Conservation (phyloP, 2,113 vertebrate species). For the Heterocephalus glaber region DNA sequence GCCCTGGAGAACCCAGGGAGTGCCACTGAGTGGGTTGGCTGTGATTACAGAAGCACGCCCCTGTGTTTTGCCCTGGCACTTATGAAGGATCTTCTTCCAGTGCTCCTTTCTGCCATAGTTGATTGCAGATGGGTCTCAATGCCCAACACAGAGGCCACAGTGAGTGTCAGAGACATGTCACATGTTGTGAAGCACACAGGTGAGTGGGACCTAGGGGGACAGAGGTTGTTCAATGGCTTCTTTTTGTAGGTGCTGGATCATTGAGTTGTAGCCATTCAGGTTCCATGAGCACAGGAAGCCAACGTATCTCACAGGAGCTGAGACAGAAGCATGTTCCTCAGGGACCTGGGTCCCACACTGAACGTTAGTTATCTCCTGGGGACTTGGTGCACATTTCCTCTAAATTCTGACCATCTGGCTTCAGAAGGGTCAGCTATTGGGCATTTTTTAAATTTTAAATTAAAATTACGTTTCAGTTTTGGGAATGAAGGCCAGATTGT, state of each 20-base stretch:
- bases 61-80: background rate
- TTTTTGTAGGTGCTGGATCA: constrained; percentile 15
- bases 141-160: background rate
- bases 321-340: background rate
- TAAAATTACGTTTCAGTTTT: background rate
- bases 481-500: background rate
- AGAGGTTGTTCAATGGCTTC: background rate
- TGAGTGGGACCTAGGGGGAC: background rate
- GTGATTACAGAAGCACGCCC: background rate
- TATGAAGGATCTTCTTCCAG: background rate
- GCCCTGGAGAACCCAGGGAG: background rate
- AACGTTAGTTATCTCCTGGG: background rate
- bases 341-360: background rate
- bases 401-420: background rate
- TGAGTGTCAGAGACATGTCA: background rate
- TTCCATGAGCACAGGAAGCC: background rate
- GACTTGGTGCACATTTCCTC: background rate
- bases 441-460: no score
- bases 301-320: background rate
- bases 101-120: background rate
- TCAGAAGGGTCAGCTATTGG: background rate
- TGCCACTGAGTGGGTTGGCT: background rate
- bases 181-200: background rate
- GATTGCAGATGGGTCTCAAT: no score
- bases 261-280: background rate